Evolutionary conservation across 2,797 vertebrate genomes (phyloP), one percentile per base, ranked within the genome.

Genomic region (Aythya fuligula): DNA sequence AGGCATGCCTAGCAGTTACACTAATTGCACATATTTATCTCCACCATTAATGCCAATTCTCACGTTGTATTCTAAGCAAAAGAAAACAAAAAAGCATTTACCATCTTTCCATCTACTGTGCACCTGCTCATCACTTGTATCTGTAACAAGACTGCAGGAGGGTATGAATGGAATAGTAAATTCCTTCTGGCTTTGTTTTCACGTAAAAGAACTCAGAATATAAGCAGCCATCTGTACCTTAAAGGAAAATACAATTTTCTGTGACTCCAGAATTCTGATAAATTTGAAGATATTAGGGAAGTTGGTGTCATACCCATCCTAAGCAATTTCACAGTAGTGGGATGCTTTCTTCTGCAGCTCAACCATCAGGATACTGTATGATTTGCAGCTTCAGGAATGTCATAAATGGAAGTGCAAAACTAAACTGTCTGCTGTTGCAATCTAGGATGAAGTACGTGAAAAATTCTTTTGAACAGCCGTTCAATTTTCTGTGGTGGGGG

Each of bases 111-210:
- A 87, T 91, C 70, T 90, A 94, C 89, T 95, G 87, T 47, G 75
- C 96, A 98, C 94, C 85, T 96, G 81, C 72, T 96, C 87, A 67
- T 82, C 85, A 47, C 74, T 88, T 76, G 43, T 86, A 95, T 96
- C 61, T 94, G 70, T 43, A 95, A 85, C 77, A 83, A 92, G 85
- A 90, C 54, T 80, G 51, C 1, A 25, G 83, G 47, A 94, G 85
- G 74, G 69, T 45, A 88, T 87, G 66, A 93, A 94, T 78, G 78
- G 94, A 97, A 88, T 27, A 94, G 80, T 73, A 91, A 87, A 91
- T 95, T 96, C 87, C 79, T 85, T 97, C 95, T 96, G 96, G 64
- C 22, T 94, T 95, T 95, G 93, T 94, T 95, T 96, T 92, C 67
- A 86, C 11, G 43, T 74, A 90, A 95, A 92, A 93, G 24, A 78